These are phyloP conservation scores for Pogonophryne albipinna DNA, from an alignment of 2,797 vertebrate species.

Conservation along the genomic window DNA sequence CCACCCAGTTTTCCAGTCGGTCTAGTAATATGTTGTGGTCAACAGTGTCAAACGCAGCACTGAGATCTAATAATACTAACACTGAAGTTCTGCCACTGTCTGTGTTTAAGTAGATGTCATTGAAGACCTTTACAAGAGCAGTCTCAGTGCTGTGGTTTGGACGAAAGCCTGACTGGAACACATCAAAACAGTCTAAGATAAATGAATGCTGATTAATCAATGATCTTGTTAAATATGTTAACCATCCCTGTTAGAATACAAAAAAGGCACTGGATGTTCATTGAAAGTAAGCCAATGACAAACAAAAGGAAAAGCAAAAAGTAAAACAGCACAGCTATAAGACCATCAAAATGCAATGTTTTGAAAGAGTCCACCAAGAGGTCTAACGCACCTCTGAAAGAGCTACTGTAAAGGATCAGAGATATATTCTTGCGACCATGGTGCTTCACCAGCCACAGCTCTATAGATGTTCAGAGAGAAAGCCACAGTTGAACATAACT, in stretches of 20 bases:
- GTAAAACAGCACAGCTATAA: background rate
- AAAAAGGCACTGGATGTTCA: background rate
- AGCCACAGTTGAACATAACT: conserved; percentile 1
- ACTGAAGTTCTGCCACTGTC: too few relatives aligned
- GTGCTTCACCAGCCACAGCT: background rate
- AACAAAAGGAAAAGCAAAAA: background rate
- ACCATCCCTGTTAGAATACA: background rate
- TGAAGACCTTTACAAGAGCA: too few relatives aligned
- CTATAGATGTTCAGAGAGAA: background rate
- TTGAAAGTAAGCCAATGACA: background rate
- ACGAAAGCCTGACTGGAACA: too few relatives aligned
- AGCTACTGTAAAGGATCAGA: background rate
- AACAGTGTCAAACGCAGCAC: too few relatives aligned
- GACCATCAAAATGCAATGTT: background rate
- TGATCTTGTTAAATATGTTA: background rate
- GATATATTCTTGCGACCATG: background rate
- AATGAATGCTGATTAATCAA: background rate
- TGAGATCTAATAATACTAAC: too few relatives aligned
- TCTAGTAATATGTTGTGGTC: too few relatives aligned
- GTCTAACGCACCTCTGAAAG: background rate
- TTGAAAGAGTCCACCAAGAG: background rate
- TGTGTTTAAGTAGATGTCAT: too few relatives aligned
- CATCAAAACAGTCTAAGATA: too few relatives aligned
- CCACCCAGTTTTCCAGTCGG: too few relatives aligned
- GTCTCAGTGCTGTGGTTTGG: too few relatives aligned